Conservation (phyloP, 2,888 invertebrate species). For the Drosophila histrio region DNA sequence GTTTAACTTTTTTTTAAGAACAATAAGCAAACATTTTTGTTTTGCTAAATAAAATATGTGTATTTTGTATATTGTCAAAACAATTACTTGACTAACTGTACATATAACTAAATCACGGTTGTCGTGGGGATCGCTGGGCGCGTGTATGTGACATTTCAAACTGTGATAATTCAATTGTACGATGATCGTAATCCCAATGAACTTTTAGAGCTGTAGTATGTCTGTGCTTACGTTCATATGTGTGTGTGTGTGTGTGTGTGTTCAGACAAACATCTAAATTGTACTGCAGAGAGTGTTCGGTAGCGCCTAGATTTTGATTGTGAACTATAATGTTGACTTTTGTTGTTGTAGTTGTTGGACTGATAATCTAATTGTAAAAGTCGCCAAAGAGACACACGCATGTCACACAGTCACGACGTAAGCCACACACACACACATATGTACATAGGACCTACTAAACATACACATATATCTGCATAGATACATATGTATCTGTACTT, state of each 20-base stretch:
- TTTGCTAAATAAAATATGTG: too few relatives aligned
- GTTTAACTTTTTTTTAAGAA: too few relatives aligned
- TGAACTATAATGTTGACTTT: conserved; percentile 37
- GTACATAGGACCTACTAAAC: neutral
- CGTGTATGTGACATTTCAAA: conserved; percentile 77
- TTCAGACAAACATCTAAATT: conserved; percentile 15
- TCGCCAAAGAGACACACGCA: conserved; percentile 47
- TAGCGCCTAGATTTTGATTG: conserved; percentile 70
- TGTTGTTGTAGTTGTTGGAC: conserved; percentile 31
- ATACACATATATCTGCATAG: conserved; percentile 3
- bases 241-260: neutral
- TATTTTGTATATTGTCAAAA: too few relatives aligned
- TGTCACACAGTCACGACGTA: conserved; percentile 30
- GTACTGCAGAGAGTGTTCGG: conserved; percentile 34
- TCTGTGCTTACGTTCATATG: neutral
- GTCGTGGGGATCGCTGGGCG: conserved; percentile 54
- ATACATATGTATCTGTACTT: conserved; percentile 6
- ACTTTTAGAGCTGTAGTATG: conserved; percentile 50
- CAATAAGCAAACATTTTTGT: too few relatives aligned
- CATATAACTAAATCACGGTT: conserved; percentile 18
- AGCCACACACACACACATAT: neutral
- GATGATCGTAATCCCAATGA: conserved; percentile 61
- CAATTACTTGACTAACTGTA: too few relatives aligned
- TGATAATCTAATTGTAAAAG: conserved; percentile 76
- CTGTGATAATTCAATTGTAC: conserved; percentile 77